Percentiles rank a stretch among this genome's conserved stretches.
Conservation (phyloP, 2,113 vertebrate genomes). For the Dissostichus mawsoni region DNA sequence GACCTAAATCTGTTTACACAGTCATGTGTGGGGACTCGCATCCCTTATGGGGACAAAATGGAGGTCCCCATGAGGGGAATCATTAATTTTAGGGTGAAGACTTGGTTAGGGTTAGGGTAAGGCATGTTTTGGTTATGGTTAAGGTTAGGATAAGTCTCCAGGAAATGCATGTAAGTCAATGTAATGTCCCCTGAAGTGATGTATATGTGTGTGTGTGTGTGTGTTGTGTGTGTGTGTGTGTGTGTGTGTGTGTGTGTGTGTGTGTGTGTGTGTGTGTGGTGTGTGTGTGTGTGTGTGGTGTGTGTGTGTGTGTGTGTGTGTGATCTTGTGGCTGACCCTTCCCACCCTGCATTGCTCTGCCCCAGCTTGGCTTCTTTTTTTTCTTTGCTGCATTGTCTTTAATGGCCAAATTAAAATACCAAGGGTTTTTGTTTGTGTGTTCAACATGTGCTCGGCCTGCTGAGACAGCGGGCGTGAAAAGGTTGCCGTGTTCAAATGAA, state of each 20-base stretch:
- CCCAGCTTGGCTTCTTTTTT: slow-evolving; percentile 5
- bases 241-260: slow-evolving; percentile 16
- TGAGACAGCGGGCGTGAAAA: slow-evolving; percentile 30
- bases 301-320: slow-evolving; percentile 15
- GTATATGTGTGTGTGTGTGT: neutral
- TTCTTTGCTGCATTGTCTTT: neutral
- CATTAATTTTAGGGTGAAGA: no score
- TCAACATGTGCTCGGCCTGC: slow-evolving; percentile 26
- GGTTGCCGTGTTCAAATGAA: slow-evolving; percentile 12
- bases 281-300: slow-evolving; percentile 4
- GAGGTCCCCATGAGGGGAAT: no score
- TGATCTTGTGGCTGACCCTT: slow-evolving; percentile 41
- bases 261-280: neutral
- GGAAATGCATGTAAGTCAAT: no score
- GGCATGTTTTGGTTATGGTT: no score
- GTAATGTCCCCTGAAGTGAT: no score
- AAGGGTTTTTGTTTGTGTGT: slow-evolving; percentile 51
- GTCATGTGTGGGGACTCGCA: no score
- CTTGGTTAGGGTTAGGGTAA: no score
- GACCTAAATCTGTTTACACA: no score
- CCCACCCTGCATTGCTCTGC: neutral
- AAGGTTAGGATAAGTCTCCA: no score
- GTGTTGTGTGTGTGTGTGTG: slow-evolving; percentile 14
- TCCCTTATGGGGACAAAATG: no score
- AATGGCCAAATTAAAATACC: slow-evolving; percentile 59